Evolutionary conservation across 2,888 invertebrate genomes (phyloP).

Genomic region (Criorhina ranunculi): DNA sequence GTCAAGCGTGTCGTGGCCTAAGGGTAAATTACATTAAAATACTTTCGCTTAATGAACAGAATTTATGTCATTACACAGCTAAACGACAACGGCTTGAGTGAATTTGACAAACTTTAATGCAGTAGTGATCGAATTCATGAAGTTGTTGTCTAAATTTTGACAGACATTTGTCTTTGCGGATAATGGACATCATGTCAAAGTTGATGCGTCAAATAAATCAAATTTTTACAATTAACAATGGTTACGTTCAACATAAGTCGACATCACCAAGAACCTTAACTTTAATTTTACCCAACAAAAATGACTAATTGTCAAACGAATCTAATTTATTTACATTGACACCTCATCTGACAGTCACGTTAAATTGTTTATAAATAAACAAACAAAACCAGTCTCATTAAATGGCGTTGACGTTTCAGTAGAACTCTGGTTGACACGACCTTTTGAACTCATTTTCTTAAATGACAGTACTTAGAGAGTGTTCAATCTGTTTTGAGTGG

Average conservation of each 20-base stretch:
- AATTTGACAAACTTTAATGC: constrained; percentile 1
- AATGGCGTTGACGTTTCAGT: background rate
- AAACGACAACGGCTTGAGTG: constrained; percentile 2
- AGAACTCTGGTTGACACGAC: constrained; percentile 2
- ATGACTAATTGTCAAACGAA: background rate
- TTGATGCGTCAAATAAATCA: constrained; percentile 6
- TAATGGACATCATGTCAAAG: constrained; percentile 23
- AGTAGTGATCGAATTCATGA: constrained; percentile 5
- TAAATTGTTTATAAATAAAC: background rate
- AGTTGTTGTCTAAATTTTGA: background rate
- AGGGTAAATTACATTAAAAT: constrained; percentile 41
- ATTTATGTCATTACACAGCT: constrained; percentile 27
- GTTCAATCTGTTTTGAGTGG: constrained; percentile 15
- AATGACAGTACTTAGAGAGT: constrained; percentile 10
- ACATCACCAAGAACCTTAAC: no score
- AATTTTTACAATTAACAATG: background rate
- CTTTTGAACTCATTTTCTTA: constrained; percentile 1
- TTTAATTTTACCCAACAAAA: no score
- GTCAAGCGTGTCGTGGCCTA: constrained; percentile 23
- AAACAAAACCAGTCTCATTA: constrained; percentile 2
- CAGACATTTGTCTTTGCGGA: constrained; percentile 1
- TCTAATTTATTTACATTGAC: background rate
- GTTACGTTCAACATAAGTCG: no score
- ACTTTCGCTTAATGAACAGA: constrained; percentile 40
- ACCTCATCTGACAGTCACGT: constrained; percentile 1